phyloP scores from a whole-genome alignment of 2,113 vertebrate genomes.

The Coryphaenoides rupestris region DNA sequence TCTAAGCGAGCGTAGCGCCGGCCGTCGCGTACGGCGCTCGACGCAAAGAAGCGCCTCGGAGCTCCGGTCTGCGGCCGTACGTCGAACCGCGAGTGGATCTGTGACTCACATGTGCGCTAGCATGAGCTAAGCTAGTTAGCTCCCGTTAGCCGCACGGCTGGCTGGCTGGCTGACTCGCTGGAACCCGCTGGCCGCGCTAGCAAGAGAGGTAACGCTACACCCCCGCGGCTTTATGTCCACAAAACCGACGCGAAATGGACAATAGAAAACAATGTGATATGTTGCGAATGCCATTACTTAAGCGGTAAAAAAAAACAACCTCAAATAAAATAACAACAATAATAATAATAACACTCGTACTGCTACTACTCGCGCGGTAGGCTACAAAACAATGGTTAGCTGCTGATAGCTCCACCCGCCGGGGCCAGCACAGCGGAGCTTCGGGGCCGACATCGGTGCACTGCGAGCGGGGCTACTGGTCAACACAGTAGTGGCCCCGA shows the following conservation, averaged over 20 bases:
- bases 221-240: no score
- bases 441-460: no score
- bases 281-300: neutral
- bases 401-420: no score
- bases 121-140: neutral
- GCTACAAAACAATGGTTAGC: slow-evolving; percentile 6
- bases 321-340: no score
- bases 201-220: slow-evolving; percentile 1
- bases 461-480: no score
- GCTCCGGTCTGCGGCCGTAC: neutral
- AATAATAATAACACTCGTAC: neutral
- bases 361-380: neutral
- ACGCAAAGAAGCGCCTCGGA: neutral
- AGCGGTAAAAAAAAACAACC: no score
- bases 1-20: slow-evolving; percentile 11
- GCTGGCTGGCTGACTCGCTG: neutral
- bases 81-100: neutral
- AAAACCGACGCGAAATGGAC: no score
- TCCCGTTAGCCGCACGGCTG: neutral
- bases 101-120: neutral
- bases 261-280: neutral
- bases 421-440: no score
- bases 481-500: no score
- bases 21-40: neutral
- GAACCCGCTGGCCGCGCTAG: slow-evolving; percentile 6